A percentile compares a stretch with the other conserved stretches of the same genome.
Evolutionary conservation across 2,113 vertebrate genomes (phyloP).

Genomic region (Semicossyphus pulcher): DNA sequence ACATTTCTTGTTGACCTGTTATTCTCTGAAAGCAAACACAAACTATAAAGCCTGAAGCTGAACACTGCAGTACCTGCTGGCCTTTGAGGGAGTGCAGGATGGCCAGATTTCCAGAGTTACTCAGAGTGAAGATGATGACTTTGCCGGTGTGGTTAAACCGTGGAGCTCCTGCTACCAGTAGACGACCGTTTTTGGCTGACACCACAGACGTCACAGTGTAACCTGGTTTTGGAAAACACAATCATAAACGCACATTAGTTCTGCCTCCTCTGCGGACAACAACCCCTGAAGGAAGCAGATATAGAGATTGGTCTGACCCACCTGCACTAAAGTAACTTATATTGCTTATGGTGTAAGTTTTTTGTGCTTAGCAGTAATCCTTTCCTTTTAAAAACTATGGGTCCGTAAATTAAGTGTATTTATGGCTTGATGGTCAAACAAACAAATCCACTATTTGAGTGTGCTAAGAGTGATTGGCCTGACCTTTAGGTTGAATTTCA

Average conservation of each 20-base stretch:
- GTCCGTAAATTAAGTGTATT: neutral
- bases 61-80: conserved; percentile 87
- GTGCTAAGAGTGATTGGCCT: neutral
- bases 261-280: neutral
- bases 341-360: no score
- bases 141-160: conserved; percentile 98
- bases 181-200: conserved; percentile 84
- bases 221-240: conserved; percentile 79
- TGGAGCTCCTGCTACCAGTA: conserved; percentile 94
- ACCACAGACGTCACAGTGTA: conserved; percentile 95
- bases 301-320: neutral
- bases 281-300: neutral
- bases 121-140: conserved; percentile 95
- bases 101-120: conserved; percentile 89
- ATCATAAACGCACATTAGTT: conserved; percentile 7
- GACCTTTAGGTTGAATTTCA: conserved; percentile 13
- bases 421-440: neutral
- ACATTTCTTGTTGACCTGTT: neutral
- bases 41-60: neutral
- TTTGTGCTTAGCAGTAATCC: no score
- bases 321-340: no score
- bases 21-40: no score
- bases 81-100: conserved; percentile 94
- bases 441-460: no score
- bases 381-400: neutral